Percentiles rank a stretch among this genome's conserved stretches.
These are phyloP conservation scores for Toxonevra muliebris DNA, from an alignment of 2,888 invertebrate species.

Conservation along the genomic window DNA sequence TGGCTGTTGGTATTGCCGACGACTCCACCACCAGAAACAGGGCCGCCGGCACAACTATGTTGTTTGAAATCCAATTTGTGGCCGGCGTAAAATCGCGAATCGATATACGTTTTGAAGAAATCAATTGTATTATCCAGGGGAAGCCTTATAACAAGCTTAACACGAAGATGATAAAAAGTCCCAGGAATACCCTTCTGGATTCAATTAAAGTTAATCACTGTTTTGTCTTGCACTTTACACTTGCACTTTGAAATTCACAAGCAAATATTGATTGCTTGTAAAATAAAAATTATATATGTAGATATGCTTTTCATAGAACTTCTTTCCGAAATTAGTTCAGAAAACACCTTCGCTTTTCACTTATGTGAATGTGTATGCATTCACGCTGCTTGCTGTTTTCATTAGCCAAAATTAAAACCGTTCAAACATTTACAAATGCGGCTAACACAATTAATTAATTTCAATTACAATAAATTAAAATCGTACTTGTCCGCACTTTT, in stretches of 20 bases:
- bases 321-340: no score
- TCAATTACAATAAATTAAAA: conserved; percentile 26
- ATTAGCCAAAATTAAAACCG: not conserved
- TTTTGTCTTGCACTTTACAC: no score
- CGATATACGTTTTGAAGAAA: conserved; percentile 64
- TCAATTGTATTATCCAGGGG: conserved; percentile 61
- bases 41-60: conserved; percentile 76
- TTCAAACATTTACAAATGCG: conserved; percentile 5
- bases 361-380: no score
- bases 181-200: no score
- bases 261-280: no score
- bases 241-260: no score
- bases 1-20: conserved; percentile 52
- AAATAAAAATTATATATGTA: no score
- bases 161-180: no score
- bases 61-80: conserved; percentile 88
- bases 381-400: no score
- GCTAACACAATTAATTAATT: conserved; percentile 33
- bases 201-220: no score
- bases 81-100: conserved; percentile 69
- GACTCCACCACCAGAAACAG: conserved; percentile 67
- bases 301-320: no score
- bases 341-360: no score
- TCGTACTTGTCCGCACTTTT: not conserved
- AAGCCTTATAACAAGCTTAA: conserved; percentile 29